phyloP scores from a whole-genome alignment of 2,797 vertebrate genomes.

The Tenualosa thibaudeaui region DNA sequence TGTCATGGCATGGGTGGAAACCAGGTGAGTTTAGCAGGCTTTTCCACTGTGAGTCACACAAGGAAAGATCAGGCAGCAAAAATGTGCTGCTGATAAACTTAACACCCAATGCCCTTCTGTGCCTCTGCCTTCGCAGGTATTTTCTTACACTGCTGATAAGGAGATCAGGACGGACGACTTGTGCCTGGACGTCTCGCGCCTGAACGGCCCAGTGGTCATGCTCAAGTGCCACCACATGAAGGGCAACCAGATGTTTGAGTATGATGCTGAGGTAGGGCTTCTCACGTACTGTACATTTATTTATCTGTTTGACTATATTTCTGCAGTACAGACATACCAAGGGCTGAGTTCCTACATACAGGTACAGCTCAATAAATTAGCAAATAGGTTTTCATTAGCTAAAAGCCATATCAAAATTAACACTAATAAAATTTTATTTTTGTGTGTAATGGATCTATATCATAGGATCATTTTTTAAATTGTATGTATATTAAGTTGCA shows the following conservation, averaged over 20 bases:
- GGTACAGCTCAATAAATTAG: too few relatives aligned
- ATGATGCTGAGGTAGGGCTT: constrained; percentile 89
- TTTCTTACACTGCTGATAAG: constrained; percentile 97
- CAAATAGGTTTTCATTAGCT: too few relatives aligned
- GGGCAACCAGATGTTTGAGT: constrained; percentile 98
- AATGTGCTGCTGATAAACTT: not conserved
- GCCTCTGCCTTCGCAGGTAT: constrained; percentile 76
- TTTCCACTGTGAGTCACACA: too few relatives aligned
- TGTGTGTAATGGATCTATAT: too few relatives aligned
- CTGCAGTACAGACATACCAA: too few relatives aligned
- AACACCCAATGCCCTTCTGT: not conserved
- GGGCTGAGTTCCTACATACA: too few relatives aligned
- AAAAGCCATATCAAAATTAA: too few relatives aligned
- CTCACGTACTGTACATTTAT: not conserved
- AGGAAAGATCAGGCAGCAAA: not conserved
- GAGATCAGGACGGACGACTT: constrained; percentile 97
- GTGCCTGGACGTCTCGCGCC: constrained; percentile 94
- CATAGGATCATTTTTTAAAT: too few relatives aligned
- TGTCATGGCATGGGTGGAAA: constrained; percentile 98
- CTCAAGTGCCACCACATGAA: constrained; percentile 99
- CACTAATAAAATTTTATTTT: too few relatives aligned
- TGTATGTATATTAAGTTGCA: too few relatives aligned
- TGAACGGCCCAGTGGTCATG: constrained; percentile 95
- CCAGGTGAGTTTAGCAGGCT: constrained; percentile 78
- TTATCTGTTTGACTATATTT: not conserved